phyloP scores from a whole-genome alignment of 1,140 invertebrate genomes.

The Nomia melanderi region DNA sequence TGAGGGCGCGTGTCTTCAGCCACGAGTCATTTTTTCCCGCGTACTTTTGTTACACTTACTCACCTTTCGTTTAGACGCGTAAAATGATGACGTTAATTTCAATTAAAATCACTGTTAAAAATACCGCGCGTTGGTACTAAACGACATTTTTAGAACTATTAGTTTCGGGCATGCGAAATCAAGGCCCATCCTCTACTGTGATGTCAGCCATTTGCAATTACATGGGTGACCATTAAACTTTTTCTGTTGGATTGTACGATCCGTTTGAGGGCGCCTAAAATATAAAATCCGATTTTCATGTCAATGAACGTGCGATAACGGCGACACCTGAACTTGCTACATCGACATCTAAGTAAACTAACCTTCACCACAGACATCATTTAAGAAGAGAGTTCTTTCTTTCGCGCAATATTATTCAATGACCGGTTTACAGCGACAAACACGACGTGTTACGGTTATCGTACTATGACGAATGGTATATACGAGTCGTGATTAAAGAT shows the following conservation, averaged over 20 bases:
- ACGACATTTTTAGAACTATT: constrained; percentile 49
- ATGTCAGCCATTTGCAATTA: constrained; percentile 70
- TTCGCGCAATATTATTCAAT: no score
- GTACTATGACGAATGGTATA: no score
- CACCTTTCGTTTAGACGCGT: constrained; percentile 1
- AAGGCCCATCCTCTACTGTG: constrained; percentile 45
- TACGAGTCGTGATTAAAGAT: no score
- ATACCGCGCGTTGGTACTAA: constrained; percentile 29
- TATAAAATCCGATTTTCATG: neutral
- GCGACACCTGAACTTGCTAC: no score
- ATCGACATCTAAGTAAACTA: no score
- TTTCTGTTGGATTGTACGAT: constrained; percentile 24
- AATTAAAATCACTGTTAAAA: constrained; percentile 19
- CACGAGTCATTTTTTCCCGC: constrained; percentile 53
- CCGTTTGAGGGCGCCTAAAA: neutral
- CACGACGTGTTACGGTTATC: no score
- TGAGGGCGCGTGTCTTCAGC: constrained; percentile 56
- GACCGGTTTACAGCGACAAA: no score
- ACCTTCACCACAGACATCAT: no score
- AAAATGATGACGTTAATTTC: constrained; percentile 23
- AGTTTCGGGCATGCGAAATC: constrained; percentile 53
- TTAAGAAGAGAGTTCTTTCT: no score
- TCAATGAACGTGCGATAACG: neutral
- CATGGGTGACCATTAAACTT: constrained; percentile 33
- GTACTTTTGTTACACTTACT: constrained; percentile 50